phyloP scores from a whole-genome alignment of 2,113 vertebrate genomes.

The Macaca nemestrina region DNA sequence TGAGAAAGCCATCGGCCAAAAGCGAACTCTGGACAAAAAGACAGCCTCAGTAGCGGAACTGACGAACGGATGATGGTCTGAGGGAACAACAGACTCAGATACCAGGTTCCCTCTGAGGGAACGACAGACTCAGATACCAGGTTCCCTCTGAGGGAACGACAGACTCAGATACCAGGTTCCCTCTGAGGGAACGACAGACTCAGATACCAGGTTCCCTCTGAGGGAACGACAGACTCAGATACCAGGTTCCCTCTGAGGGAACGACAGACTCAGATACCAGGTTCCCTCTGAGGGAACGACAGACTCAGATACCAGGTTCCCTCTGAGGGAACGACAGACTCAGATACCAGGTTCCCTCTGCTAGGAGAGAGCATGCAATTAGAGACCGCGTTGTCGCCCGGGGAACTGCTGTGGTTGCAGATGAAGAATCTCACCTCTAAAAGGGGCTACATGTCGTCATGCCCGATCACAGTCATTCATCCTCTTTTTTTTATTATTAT shows the following conservation, averaged over 20 bases:
- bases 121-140: too few species aligned
- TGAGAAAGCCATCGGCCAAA: background rate
- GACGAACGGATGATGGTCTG: background rate
- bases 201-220: too few species aligned
- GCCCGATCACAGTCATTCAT: background rate
- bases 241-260: background rate
- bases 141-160: too few species aligned
- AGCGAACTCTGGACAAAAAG: background rate
- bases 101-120: background rate
- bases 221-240: too few species aligned
- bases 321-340: background rate
- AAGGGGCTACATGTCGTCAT: background rate
- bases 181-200: too few species aligned
- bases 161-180: too few species aligned
- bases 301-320: background rate
- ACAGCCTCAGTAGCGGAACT: background rate
- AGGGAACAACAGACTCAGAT: background rate
- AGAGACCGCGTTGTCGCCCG: background rate
- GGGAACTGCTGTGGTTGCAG: background rate
- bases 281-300: background rate
- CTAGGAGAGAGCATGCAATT: background rate
- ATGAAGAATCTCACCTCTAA: background rate
- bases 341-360: background rate
- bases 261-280: background rate
- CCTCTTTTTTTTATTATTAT: too few species aligned